Conservation (phyloP, 2,888 invertebrate genomes). For the Hybos culiciformis region DNA sequence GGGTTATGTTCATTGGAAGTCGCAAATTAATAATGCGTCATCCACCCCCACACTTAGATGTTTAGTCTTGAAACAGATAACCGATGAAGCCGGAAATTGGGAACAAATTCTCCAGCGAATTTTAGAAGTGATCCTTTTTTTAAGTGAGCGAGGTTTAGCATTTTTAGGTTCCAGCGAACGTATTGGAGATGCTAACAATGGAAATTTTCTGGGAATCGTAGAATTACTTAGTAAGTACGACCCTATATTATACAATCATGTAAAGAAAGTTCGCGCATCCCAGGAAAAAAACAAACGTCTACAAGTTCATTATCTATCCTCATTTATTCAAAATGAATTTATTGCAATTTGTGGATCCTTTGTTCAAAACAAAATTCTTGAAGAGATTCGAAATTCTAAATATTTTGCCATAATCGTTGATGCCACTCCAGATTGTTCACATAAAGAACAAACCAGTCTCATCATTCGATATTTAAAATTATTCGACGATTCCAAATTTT, state of each 20-base stretch:
- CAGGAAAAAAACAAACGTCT: slow-evolving; percentile 3
- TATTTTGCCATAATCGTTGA: slow-evolving; percentile 1
- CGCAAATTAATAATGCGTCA: not conserved
- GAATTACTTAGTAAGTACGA: not conserved
- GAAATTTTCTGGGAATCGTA: not conserved
- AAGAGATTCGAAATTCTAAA: not conserved
- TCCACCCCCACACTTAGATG: not conserved
- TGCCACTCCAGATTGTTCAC: slow-evolving; percentile 3
- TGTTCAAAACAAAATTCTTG: not conserved
- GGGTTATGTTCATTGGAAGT: not conserved
- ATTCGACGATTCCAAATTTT: not conserved
- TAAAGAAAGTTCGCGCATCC: not conserved
- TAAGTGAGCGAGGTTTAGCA: not conserved
- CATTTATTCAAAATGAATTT: slow-evolving; percentile 3
- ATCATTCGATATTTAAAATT: slow-evolving; percentile 1
- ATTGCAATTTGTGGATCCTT: slow-evolving; percentile 1
- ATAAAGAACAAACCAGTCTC: slow-evolving; percentile 3
- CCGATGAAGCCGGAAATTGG: not conserved
- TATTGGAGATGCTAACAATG: not conserved
- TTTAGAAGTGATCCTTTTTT: not conserved
- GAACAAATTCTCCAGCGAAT: not conserved
- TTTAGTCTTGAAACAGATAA: not conserved
- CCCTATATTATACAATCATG: not conserved
- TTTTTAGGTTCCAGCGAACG: not conserved
- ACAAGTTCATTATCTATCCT: slow-evolving; percentile 1